Evolutionary conservation across 2,797 vertebrate genomes (phyloP), one percentile per base, ranked within the genome.

Genomic region (Orestias chungarensis): DNA sequence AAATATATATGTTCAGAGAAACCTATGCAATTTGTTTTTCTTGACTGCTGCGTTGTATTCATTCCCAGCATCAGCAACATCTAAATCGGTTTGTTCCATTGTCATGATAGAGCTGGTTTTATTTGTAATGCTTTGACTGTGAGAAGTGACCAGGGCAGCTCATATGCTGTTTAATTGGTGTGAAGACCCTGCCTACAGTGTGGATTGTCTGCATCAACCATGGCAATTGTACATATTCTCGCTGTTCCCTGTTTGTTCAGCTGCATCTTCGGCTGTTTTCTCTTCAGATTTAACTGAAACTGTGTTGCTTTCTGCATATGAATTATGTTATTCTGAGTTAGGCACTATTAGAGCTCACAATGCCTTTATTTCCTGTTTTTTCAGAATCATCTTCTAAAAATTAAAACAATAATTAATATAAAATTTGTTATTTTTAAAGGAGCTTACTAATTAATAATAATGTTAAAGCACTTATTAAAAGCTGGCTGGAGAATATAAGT

Each of bases 151-250:
- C 59, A 3, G 12, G n/a, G 11, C 59, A 62, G 59, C 59, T 62
- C 23, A 40, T 25, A 40, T n/a, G 11, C 38, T 40, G 35, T 25
- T 40, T 62, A 62, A 62, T 62, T 62, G 59, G 59, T 62, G 59
- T 42, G 59, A 62, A 62, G 59, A 62, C 59, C 23, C 59, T 62
- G 35, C 59, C 33, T 40, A 62, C 35, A n/a, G 59, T 40, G 59
- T 25, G 59, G 33, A 40, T 62, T 40, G 20, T 23, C 23, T 40
- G 59, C 59, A 62, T 15, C 20, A 62, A 62, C 59, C 23, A 15
- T 62, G 38, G 38, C 42, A 62, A 62, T 62, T 62, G 35, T 40
- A 62, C 38, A 62, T n/a, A 62, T 62, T 62, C 23, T 42, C 59
- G 15, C 38, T 40, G 59, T 42, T 62, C 12, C n/a, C 23, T 42